Percentiles rank a stretch among this genome's conserved stretches.
Evolutionary conservation across 2,113 vertebrate species (phyloP).

Genomic region (Ailurus styani): DNA sequence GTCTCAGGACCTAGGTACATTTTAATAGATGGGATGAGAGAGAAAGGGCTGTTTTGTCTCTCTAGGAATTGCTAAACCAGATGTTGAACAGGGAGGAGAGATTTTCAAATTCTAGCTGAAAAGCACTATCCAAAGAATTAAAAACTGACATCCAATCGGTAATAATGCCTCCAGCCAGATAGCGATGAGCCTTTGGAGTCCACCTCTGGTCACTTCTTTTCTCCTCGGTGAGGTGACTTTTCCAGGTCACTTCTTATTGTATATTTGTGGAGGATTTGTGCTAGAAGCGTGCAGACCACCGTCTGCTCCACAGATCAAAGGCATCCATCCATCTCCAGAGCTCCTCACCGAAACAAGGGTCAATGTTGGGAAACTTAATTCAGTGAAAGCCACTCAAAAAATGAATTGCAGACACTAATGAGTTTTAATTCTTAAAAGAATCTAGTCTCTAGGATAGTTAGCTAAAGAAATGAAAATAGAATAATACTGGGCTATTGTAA

Average conservation of each 20-base stretch:
- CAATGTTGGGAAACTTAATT: neutral
- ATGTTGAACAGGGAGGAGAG: conserved; percentile 74
- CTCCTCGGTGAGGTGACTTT: conserved; percentile 38
- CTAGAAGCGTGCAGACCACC: neutral
- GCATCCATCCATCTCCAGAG: neutral
- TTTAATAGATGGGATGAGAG: conserved; percentile 79
- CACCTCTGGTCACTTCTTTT: conserved; percentile 20
- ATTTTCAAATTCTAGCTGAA: conserved; percentile 66
- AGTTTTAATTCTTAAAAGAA: neutral
- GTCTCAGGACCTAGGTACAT: conserved; percentile 61
- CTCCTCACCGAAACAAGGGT: neutral
- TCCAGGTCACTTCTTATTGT: conserved; percentile 67
- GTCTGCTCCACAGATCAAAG: conserved; percentile 67
- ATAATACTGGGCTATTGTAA: neutral
- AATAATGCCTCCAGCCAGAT: neutral
- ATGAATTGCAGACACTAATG: neutral
- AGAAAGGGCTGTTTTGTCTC: conserved; percentile 82
- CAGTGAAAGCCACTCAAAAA: neutral
- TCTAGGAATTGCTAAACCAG: conserved; percentile 81
- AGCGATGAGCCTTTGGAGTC: neutral
- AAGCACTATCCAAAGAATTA: conserved; percentile 58
- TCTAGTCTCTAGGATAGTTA: neutral
- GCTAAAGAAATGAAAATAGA: neutral
- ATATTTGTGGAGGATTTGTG: conserved; percentile 57
- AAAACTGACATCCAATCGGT: conserved; percentile 27